A percentile compares a stretch with the other conserved stretches of the same genome.
These are phyloP conservation scores for Zaprionus ghesquierei DNA, from an alignment of 1,140 invertebrate genomes.

Conservation along the genomic window DNA sequence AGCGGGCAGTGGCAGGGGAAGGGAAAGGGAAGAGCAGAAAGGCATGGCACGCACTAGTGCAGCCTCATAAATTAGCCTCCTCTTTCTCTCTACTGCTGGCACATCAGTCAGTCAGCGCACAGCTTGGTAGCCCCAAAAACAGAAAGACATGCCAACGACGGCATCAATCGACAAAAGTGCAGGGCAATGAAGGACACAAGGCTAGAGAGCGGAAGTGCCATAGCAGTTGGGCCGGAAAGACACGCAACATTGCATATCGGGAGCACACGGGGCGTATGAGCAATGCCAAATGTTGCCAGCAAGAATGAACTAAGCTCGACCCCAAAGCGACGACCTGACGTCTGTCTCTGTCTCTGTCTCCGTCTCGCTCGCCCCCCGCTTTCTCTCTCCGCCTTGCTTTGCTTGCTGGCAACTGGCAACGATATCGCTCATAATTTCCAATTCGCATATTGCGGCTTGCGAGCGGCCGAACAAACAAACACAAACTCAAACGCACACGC, in stretches of 20 bases:
- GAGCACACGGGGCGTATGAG: constrained; percentile 70
- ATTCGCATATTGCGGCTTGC: constrained; percentile 63
- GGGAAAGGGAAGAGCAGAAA: constrained; percentile 31
- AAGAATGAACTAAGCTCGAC: neutral
- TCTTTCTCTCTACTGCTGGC: neutral
- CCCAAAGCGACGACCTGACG: neutral
- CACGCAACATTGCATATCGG: constrained; percentile 77
- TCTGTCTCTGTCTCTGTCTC: neutral
- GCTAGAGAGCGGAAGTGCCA: constrained; percentile 36
- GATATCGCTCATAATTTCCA: constrained; percentile 75
- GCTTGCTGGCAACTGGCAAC: constrained; percentile 40
- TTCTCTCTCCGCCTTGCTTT: neutral
- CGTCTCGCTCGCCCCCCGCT: neutral
- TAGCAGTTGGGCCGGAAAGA: constrained; percentile 56
- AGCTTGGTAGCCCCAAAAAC: constrained; percentile 38
- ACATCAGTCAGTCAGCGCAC: constrained; percentile 47
- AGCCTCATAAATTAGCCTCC: constrained; percentile 60
- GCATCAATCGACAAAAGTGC: constrained; percentile 72
- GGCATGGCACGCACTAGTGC: constrained; percentile 17
- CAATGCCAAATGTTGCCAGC: constrained; percentile 63
- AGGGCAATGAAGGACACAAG: constrained; percentile 29
- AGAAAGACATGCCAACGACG: constrained; percentile 67
- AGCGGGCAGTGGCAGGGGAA: constrained; percentile 24
- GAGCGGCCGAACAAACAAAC: constrained; percentile 36
- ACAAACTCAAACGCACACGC: constrained; percentile 32